Conservation (phyloP, 2,113 vertebrate genomes). For the Microcebus jonahi region DNA sequence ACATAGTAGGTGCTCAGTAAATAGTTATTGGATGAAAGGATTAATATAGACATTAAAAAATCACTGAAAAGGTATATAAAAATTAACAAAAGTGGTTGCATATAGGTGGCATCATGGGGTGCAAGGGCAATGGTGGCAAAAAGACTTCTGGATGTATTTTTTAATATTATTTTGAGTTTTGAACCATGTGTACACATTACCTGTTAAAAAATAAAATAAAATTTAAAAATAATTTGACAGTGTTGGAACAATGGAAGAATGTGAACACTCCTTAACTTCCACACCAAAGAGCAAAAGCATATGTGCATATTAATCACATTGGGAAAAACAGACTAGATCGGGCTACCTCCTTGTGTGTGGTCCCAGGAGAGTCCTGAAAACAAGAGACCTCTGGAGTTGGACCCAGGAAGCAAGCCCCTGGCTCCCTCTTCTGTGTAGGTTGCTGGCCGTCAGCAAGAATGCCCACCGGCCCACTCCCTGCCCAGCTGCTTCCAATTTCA, state of each 20-base stretch:
- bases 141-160: neutral
- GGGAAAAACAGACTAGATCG: neutral
- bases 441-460: neutral
- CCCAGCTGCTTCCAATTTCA: neutral
- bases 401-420: neutral
- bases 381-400: neutral
- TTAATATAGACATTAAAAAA: neutral
- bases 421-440: neutral
- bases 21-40: neutral
- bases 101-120: neutral
- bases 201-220: neutral
- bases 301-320: neutral
- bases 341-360: neutral
- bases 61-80: neutral
- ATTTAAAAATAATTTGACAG: neutral
- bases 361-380: neutral
- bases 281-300: neutral
- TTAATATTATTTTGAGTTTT: constrained; percentile 24
- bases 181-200: neutral
- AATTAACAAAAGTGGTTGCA: neutral
- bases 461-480: neutral
- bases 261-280: neutral
- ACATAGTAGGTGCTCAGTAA: neutral
- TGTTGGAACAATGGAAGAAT: neutral
- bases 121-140: neutral